Base-by-base conservation (phyloP, 2,797 vertebrate genomes). In the Echiichthys vipera region DNA sequence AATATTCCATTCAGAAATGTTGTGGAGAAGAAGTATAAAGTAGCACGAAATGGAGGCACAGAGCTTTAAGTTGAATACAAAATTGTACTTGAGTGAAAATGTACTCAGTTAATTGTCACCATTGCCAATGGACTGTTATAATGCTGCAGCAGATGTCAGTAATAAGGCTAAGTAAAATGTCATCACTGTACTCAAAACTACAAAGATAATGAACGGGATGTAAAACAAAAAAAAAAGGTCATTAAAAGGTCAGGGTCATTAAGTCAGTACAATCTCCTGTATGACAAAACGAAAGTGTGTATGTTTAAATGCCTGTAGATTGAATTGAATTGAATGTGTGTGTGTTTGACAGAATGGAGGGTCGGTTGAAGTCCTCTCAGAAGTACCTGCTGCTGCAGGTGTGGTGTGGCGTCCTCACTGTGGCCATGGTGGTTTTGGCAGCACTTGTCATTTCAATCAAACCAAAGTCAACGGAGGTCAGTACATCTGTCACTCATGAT, bases 361-460 rank as follows among this genome's bases (percentile, higher is more conserved):
- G 29, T 45, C 59, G 58, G n/a, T 37, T 71, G 0, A 66, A 22
- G 62, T 73, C 59, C 7, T 71, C 72, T 49, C 63, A 65, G 5
- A 91, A 77, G 76, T 74, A 91, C 74, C 73, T 78, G 73, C 29
- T 93, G 69, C 81, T 94, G 69, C 76, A 92, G 57, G 73, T 88
- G 65, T 94, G 93, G 92, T 94, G 92, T 17, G 74, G 76, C 56
- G 43, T 94, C 49, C 90, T 95, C 70, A 92, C 89, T 1, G 51
- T 92, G 55, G 82, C 86, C 20, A 6, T 93, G 50, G 68, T 93
- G 53, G 59, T 78, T 22, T 75, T 94, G 83, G 86, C 75, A 0
- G 62, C 62, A 2, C 4, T 84, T 24, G 18, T 92, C n/a, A 9
- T 30, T 17, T 79, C 63, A 32, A 46, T 69, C 54, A 87, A 43